Conservation (phyloP, 1,140 invertebrate genomes). For the Manduca sexta region DNA sequence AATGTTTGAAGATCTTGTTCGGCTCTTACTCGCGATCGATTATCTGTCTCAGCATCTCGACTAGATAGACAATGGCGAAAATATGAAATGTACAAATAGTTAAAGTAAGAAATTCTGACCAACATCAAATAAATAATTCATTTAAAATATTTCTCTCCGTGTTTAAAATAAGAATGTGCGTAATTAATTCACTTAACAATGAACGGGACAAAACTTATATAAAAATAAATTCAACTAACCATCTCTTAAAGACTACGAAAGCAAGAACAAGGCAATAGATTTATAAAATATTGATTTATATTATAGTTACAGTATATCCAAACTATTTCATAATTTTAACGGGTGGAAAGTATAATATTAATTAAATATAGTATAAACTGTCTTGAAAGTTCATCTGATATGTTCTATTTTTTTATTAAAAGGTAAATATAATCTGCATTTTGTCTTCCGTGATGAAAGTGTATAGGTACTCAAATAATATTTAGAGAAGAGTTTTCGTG, state of each 20-base stretch:
- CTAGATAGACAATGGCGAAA: no score
- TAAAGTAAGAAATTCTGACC: no score
- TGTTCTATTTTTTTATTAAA: slow-evolving; percentile 24
- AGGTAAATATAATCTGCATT: no score
- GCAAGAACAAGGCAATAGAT: slow-evolving; percentile 1
- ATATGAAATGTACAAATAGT: no score
- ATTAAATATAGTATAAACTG: slow-evolving; percentile 6
- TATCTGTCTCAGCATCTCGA: no score
- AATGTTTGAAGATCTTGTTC: no score
- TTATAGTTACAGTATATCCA: slow-evolving; percentile 5
- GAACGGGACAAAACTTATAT: slow-evolving; percentile 12
- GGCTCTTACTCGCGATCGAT: no score
- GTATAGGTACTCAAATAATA: no score
- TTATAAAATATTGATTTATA: not conserved
- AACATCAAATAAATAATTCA: no score
- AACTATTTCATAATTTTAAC: slow-evolving; percentile 8
- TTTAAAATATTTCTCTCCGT: not conserved
- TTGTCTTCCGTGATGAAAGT: no score
- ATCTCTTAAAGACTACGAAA: not conserved
- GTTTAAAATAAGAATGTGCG: not conserved
- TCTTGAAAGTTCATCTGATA: slow-evolving; percentile 40
- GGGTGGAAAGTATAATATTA: slow-evolving; percentile 8
- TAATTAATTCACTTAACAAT: slow-evolving; percentile 10
- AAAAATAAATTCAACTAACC: slow-evolving; percentile 11
- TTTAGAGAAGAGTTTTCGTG: no score